Conservation (phyloP, 2,113 vertebrate species). For the Copsychus sechellarum region DNA sequence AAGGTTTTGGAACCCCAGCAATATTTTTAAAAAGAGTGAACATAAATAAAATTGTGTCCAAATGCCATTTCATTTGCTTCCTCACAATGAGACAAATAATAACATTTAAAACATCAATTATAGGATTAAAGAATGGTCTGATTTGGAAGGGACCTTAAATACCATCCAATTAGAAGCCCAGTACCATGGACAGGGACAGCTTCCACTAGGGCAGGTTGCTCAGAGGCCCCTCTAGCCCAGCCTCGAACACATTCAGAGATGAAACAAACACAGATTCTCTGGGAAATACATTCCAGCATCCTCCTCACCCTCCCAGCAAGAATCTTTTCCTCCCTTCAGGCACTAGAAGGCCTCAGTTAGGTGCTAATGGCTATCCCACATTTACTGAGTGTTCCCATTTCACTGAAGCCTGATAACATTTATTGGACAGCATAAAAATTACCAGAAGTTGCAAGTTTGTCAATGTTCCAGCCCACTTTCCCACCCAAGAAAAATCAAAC, state of each 20-base stretch:
- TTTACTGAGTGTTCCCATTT: neutral
- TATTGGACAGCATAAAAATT: neutral
- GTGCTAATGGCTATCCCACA: neutral
- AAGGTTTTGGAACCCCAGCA: neutral
- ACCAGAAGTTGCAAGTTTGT: rapidly evolving
- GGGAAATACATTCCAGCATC: too few species aligned
- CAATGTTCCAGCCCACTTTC: rapidly evolving
- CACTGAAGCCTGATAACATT: neutral
- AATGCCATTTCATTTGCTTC: neutral
- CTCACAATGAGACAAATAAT: neutral
- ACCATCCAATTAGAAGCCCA: too few species aligned
- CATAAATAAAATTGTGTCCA: neutral
- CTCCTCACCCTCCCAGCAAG: neutral
- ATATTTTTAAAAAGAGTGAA: neutral
- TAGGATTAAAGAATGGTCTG: neutral
- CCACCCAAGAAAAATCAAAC: neutral
- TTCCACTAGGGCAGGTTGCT: neutral
- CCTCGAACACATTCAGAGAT: neutral
- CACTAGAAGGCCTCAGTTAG: neutral
- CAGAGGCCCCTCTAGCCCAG: rapidly evolving
- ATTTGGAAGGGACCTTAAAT: neutral
- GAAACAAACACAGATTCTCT: neutral
- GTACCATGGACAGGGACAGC: neutral
- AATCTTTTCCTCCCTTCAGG: neutral
- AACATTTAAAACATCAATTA: neutral